Conservation (phyloP, 2,888 invertebrate species). For the Sarcophaga rosellei region DNA sequence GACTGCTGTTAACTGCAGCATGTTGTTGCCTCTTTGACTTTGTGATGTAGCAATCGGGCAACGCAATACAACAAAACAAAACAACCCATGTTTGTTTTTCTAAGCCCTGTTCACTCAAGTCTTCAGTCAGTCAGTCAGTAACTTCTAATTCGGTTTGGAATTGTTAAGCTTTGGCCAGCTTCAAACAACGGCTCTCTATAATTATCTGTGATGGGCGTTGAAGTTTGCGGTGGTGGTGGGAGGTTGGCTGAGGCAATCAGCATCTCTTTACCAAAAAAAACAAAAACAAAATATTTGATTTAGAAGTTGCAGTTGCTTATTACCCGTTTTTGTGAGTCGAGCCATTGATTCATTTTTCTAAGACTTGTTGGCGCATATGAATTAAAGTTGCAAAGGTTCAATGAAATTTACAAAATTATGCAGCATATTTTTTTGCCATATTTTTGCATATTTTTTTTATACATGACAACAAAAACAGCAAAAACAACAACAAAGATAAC, state of each 20-base stretch:
- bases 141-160: constrained; percentile 51
- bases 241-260: not conserved
- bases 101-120: not conserved
- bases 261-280: not conserved
- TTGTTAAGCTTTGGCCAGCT: constrained; percentile 37
- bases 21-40: constrained; percentile 17
- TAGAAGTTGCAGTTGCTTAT: constrained; percentile 6
- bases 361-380: constrained; percentile 79
- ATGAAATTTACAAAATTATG: not conserved
- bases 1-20: constrained; percentile 2
- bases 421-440: not conserved
- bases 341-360: constrained; percentile 40
- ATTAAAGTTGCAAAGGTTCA: constrained; percentile 72
- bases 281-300: constrained; percentile 8
- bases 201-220: constrained; percentile 33
- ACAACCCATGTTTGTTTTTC: constrained; percentile 70
- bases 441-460: not conserved
- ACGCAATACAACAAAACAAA: constrained; percentile 42
- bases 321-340: not conserved
- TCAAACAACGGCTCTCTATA: constrained; percentile 35
- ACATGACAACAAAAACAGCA: not conserved
- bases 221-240: not conserved
- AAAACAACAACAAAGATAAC: too few relatives aligned
- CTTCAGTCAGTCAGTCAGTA: not conserved
- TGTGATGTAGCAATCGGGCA: constrained; percentile 56